Evolutionary conservation across 1,140 invertebrate genomes (phyloP), one percentile per base, ranked within the genome.

Genomic region (Ceratina australensis): DNA sequence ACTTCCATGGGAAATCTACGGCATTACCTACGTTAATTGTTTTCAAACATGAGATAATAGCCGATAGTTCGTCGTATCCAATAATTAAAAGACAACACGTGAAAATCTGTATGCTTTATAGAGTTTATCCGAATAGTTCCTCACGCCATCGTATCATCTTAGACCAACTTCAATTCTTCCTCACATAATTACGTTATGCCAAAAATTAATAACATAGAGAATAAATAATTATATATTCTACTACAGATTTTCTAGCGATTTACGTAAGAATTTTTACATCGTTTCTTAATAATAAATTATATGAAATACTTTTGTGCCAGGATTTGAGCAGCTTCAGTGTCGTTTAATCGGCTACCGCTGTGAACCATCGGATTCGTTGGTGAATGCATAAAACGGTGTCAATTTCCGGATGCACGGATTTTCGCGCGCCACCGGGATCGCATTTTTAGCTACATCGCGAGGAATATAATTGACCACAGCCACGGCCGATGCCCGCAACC

Each of bases 381-480:
- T 13, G 47, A 15, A 18, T 63, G 47, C 47, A 63, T 72, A 59
- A 72, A 72, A 59, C 57, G 10, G 42, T 33, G 42, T 67, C 33
- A 57, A 28, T 67, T 75, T 75, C 28, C 72, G 63, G n/a, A 42
- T 28, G 63, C 33, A 49, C 49, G 72, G 72, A 28, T 75, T 18
- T 66, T 66, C 49, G 50, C 52, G 52, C 61, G 64, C 24, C n/a
- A 63, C 33, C 54, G 42, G 64, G 64, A 65, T 61, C 33, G 22
- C 79, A 63, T 78, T 82, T 83, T 73, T 61, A 72, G 49, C 67
- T 68, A 77, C 79, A 66, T 82, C 80, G 65, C 80, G 52, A 64
- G 56, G 77, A 77, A 81, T 84, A 85, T 85, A 85, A 85, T 85
- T 79, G 83, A 81, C 64, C 78, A 69, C 82, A 69, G 71, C 71